Evolutionary conservation across 2,113 vertebrate genomes (phyloP).

Genomic region (Gobius niger): DNA sequence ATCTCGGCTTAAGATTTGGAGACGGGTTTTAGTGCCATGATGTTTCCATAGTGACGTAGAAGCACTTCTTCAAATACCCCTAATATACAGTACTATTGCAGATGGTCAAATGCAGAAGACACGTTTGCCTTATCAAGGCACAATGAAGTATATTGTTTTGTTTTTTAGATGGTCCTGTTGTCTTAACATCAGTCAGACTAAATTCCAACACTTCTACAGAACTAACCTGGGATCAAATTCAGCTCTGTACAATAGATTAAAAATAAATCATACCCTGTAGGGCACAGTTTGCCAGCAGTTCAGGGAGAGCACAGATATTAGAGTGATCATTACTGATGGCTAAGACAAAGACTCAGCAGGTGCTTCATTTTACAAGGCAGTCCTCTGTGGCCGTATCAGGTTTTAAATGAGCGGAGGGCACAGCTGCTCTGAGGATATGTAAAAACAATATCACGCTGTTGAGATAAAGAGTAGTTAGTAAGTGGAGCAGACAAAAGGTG

Average conservation of each 20-base stretch:
- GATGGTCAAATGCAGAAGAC: too few species aligned
- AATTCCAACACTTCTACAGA: neutral
- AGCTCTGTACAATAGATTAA: neutral
- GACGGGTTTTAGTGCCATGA: too few species aligned
- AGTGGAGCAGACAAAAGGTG: neutral
- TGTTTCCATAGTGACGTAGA: too few species aligned
- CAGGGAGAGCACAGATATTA: neutral
- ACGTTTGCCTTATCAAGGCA: too few species aligned
- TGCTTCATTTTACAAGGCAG: constrained; percentile 12
- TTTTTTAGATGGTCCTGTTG: too few species aligned
- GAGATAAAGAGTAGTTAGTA: neutral
- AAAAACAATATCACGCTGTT: constrained; percentile 6
- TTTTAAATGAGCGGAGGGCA: constrained; percentile 9
- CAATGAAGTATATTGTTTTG: too few species aligned
- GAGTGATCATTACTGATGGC: constrained; percentile 12
- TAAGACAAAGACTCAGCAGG: constrained; percentile 16
- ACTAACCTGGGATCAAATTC: neutral
- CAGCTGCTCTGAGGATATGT: neutral
- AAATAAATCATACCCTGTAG: neutral
- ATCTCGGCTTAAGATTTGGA: too few species aligned
- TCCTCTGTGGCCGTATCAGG: constrained; percentile 6
- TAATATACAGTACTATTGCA: too few species aligned
- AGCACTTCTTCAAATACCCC: too few species aligned
- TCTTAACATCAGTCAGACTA: neutral
- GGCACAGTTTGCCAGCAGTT: neutral